Evolutionary conservation across 2,113 vertebrate genomes (phyloP).

Genomic region (Periophthalmus modestus): DNA sequence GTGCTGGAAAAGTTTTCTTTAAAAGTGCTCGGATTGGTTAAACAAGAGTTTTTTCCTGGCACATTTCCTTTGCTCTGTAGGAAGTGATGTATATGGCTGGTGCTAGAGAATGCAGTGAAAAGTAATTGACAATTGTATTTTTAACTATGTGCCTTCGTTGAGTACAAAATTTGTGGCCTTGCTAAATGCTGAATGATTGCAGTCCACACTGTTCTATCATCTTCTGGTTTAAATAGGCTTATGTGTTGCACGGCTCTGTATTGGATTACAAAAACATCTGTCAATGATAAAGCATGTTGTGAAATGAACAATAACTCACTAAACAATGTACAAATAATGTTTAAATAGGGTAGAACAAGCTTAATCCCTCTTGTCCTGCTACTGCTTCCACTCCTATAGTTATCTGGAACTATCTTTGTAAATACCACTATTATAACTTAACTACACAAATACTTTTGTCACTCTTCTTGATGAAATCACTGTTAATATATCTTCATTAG

Average conservation of each 20-base stretch:
- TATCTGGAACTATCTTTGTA: not conserved
- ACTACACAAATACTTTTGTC: not conserved
- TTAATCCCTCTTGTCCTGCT: not conserved
- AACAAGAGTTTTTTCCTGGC: conserved; percentile 65
- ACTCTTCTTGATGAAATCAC: not conserved
- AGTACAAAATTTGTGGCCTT: not conserved
- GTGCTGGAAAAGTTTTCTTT: conserved; percentile 62
- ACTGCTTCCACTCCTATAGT: not conserved
- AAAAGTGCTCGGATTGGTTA: conserved; percentile 50
- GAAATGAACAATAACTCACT: not conserved
- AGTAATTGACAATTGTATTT: conserved; percentile 60
- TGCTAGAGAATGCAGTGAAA: conserved; percentile 33
- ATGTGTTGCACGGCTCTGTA: not conserved
- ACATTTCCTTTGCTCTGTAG: conserved; percentile 42
- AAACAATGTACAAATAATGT: not conserved
- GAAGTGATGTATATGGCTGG: conserved; percentile 59
- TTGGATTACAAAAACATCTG: conserved; percentile 46
- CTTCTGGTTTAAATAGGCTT: not conserved
- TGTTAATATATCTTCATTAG: not conserved
- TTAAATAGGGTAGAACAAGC: not conserved
- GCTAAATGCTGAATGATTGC: not conserved
- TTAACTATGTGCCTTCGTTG: not conserved
- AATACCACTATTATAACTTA: too few species aligned
- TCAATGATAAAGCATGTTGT: conserved; percentile 52
- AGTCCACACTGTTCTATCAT: not conserved